Percentiles rank a stretch among this genome's conserved stretches.
Evolutionary conservation across 2,113 vertebrate genomes (phyloP).

Genomic region (Mustelus asterias): DNA sequence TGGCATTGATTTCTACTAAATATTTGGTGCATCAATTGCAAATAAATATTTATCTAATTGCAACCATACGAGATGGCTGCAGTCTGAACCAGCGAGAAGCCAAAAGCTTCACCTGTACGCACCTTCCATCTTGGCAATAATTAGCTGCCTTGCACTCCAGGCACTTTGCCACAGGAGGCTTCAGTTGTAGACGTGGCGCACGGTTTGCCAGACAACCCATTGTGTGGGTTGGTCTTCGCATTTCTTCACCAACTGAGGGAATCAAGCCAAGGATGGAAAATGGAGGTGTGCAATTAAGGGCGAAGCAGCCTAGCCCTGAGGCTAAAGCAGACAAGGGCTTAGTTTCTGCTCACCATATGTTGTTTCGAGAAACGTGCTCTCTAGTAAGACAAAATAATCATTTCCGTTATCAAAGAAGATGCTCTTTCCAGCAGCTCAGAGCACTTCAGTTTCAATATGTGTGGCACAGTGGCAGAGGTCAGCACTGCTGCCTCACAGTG

Average conservation of each 20-base stretch:
- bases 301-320: background rate
- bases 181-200: too few relatives aligned
- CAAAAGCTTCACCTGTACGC: background rate
- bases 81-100: background rate
- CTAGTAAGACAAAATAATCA: constrained; percentile 10
- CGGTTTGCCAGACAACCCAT: background rate
- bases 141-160: background rate
- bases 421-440: background rate
- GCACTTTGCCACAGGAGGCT: background rate
- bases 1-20: background rate
- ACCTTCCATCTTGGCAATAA: too few relatives aligned
- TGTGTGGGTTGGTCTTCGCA: background rate
- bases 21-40: background rate
- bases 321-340: constrained; percentile 18
- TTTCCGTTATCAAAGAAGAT: background rate
- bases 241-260: background rate
- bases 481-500: too few relatives aligned
- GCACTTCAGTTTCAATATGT: background rate
- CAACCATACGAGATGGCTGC: background rate
- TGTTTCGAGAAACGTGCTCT: constrained; percentile 12
- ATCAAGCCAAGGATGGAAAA: background rate
- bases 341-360: constrained; percentile 27
- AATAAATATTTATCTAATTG: background rate
- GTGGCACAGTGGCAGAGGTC: background rate
- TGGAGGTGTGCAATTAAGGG: constrained; percentile 25